These are phyloP conservation scores for Synergus laeviventris DNA, from an alignment of 2,888 invertebrate genomes.

Conservation along the genomic window DNA sequence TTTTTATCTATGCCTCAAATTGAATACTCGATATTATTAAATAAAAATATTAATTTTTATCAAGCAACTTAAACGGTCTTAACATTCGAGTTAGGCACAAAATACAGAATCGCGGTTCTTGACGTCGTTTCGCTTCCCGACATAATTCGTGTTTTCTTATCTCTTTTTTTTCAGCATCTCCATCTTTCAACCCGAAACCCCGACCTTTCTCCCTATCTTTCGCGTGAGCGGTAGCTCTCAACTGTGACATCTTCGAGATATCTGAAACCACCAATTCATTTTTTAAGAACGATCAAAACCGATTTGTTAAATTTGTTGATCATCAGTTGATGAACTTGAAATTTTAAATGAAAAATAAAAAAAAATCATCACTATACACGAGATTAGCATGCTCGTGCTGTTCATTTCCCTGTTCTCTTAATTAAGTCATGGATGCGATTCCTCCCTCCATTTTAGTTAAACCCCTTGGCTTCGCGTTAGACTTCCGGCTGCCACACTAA, in stretches of 20 bases:
- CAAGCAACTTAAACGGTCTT: background rate
- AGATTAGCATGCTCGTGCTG: background rate
- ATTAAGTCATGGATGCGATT: background rate
- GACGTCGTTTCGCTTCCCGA: slow-evolving; percentile 42
- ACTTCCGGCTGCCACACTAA: slow-evolving; percentile 8
- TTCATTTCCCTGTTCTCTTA: background rate
- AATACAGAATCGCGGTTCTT: background rate
- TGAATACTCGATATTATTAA: background rate
- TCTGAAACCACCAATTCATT: slow-evolving; percentile 33
- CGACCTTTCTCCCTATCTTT: slow-evolving; percentile 79
- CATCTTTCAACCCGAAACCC: slow-evolving; percentile 80
- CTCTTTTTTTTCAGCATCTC: slow-evolving; percentile 79
- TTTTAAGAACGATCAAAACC: background rate
- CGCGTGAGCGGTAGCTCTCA: slow-evolving; percentile 76
- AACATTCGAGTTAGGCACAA: background rate
- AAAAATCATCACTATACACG: background rate
- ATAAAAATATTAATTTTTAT: background rate
- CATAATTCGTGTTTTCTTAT: slow-evolving; percentile 70
- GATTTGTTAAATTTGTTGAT: background rate
- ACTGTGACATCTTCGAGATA: slow-evolving; percentile 60
- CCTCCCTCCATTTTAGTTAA: background rate
- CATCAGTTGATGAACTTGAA: background rate
- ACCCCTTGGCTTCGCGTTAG: background rate
- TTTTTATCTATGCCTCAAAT: background rate
- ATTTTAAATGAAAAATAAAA: background rate